Conservation (phyloP, 1,140 invertebrate species). For the Anastatus disparis region DNA sequence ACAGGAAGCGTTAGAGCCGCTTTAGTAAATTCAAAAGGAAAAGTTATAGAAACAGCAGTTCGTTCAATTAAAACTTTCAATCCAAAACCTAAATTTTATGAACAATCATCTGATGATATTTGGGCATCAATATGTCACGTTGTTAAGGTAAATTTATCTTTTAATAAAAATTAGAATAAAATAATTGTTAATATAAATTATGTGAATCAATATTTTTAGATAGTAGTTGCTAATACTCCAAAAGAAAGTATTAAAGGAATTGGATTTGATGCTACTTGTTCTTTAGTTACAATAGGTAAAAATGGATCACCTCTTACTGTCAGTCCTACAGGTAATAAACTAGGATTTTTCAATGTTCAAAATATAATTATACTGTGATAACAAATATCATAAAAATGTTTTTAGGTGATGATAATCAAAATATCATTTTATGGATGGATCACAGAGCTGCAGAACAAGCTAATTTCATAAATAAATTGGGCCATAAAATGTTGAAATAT, state of each 20-base stretch:
- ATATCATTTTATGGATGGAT: conserved; percentile 98
- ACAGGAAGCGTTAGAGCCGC: conserved; percentile 89
- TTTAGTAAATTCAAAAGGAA: conserved; percentile 76
- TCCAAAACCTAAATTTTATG: conserved; percentile 81
- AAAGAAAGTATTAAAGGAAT: conserved; percentile 79
- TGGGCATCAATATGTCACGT: conserved; percentile 79
- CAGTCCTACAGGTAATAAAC: conserved; percentile 73
- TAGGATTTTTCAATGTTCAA: background rate
- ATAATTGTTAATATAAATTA: conserved; percentile 1
- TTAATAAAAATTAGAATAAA: background rate
- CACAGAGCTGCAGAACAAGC: conserved; percentile 89
- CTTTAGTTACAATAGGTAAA: conserved; percentile 83
- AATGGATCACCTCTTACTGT: conserved; percentile 79
- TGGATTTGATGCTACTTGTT: conserved; percentile 97
- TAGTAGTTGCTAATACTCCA: conserved; percentile 70
- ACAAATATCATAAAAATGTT: conserved; percentile 22
- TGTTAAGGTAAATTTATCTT: conserved; percentile 72
- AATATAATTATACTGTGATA: background rate
- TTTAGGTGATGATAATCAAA: conserved; percentile 75
- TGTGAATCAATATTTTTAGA: conserved; percentile 62
- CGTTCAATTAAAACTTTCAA: conserved; percentile 82
- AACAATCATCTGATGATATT: conserved; percentile 93
- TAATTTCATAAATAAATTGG: conserved; percentile 80
- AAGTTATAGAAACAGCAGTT: conserved; percentile 73
- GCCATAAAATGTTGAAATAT: conserved; percentile 83